Evolutionary conservation across 2,888 invertebrate genomes (phyloP).

Genomic region (Entomobrya multifasciata): DNA sequence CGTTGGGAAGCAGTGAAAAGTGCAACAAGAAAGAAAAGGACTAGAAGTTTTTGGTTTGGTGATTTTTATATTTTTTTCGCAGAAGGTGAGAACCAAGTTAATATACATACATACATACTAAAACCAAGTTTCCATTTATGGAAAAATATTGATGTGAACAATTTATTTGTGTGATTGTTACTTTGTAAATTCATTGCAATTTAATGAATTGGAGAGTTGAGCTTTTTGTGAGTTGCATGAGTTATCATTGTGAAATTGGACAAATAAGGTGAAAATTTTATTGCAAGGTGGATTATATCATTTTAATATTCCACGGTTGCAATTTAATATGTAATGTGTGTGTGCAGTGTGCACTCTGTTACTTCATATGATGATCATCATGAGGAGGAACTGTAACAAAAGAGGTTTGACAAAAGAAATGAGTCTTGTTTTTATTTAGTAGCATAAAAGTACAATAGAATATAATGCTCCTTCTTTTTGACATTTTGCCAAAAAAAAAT

Average conservation of each 20-base stretch:
- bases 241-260: conserved; percentile 24
- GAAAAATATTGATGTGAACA: conserved; percentile 26
- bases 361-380: background rate
- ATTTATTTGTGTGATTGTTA: background rate
- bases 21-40: conserved; percentile 29
- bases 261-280: background rate
- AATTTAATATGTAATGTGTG: background rate
- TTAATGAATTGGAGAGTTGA: too few species aligned
- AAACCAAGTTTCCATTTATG: conserved; percentile 45
- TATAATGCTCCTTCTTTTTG: background rate
- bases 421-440: background rate
- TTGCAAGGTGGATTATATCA: background rate
- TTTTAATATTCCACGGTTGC: conserved; percentile 6
- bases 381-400: conserved; percentile 27
- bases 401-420: conserved; percentile 40
- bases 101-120: too few species aligned
- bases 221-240: background rate
- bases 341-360: conserved; percentile 2
- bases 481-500: conserved; percentile 23
- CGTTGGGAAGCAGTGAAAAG: conserved; percentile 35
- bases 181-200: too few species aligned
- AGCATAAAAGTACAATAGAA: too few species aligned
- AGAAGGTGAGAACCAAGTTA: conserved; percentile 27
- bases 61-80: background rate
- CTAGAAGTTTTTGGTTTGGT: background rate